Evolutionary conservation across 2,888 invertebrate genomes (phyloP).

Genomic region (Cataglyphis livida): DNA sequence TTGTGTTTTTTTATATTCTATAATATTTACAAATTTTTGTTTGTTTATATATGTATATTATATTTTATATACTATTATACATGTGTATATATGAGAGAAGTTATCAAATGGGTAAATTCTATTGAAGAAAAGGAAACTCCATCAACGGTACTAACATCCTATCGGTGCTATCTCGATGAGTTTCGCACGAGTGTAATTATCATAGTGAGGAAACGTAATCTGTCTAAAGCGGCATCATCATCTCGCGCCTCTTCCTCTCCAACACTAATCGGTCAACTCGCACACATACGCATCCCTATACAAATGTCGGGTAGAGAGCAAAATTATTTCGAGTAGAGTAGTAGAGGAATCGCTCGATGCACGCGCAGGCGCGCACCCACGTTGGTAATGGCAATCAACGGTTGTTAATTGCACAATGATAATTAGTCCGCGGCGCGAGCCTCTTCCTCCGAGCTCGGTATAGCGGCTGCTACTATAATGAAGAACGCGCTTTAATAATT

Average conservation of each 20-base stretch:
- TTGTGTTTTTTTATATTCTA: background rate
- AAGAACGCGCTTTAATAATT: slow-evolving; percentile 80
- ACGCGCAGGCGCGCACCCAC: slow-evolving; percentile 51
- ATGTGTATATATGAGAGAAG: no score
- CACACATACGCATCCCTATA: background rate
- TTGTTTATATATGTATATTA: background rate
- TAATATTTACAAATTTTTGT: background rate
- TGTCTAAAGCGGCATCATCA: slow-evolving; percentile 48
- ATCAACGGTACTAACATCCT: slow-evolving; percentile 21
- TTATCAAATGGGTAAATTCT: slow-evolving; percentile 7
- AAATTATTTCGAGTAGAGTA: slow-evolving; percentile 58
- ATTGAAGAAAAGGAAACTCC: slow-evolving; percentile 47
- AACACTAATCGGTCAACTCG: slow-evolving; percentile 5
- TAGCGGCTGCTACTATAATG: slow-evolving; percentile 66
- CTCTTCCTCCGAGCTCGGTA: slow-evolving; percentile 9
- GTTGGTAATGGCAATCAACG: slow-evolving; percentile 82
- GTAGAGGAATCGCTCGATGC: slow-evolving; percentile 53
- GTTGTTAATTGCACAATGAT: slow-evolving; percentile 82
- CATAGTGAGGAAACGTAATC: slow-evolving; percentile 44
- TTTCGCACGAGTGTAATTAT: slow-evolving; percentile 51
- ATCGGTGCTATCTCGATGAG: slow-evolving; percentile 44
- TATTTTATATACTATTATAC: no score
- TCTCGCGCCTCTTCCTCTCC: slow-evolving; percentile 42
- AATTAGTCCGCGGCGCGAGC: slow-evolving; percentile 73
- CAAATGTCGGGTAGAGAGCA: slow-evolving; percentile 33